These are phyloP conservation scores for Poecilia gillii DNA, from an alignment of 2,797 vertebrate genomes.

Conservation along the genomic window DNA sequence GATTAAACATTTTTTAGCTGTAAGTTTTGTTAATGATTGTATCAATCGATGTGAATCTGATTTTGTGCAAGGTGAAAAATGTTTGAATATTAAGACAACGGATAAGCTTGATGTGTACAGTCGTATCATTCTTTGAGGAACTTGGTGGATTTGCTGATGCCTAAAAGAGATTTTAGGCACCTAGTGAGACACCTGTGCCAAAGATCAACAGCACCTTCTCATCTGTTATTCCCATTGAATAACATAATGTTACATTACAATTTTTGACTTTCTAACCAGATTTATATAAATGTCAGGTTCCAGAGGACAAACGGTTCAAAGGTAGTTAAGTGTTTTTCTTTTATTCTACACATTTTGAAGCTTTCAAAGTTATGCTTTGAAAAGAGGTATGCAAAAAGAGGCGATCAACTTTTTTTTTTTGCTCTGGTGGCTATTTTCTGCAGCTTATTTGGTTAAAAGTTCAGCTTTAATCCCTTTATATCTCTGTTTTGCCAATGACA, in stretches of 20 bases:
- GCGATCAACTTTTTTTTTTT: slow-evolving; percentile 43
- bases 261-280: slow-evolving; percentile 32
- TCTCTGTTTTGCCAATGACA: slow-evolving; percentile 53
- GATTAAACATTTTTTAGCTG: too few relatives aligned
- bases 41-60: not conserved
- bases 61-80: not conserved
- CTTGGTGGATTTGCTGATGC: not conserved
- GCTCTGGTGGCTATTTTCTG: slow-evolving; percentile 47
- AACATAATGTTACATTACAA: slow-evolving; percentile 13
- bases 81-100: not conserved
- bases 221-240: slow-evolving; percentile 8
- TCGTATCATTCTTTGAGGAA: not conserved
- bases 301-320: not conserved
- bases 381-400: slow-evolving; percentile 44
- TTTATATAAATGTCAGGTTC: slow-evolving; percentile 30
- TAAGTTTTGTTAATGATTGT: not conserved
- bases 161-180: not conserved
- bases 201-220: not conserved
- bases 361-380: slow-evolving; percentile 35
- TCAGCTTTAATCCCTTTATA: slow-evolving; percentile 67
- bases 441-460: slow-evolving; percentile 56
- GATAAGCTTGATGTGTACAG: not conserved
- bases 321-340: not conserved
- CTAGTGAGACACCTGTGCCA: not conserved
- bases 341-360: slow-evolving; percentile 47